Evolutionary conservation across 2,113 vertebrate genomes (phyloP).

Genomic region (Callospermophilus lateralis): DNA sequence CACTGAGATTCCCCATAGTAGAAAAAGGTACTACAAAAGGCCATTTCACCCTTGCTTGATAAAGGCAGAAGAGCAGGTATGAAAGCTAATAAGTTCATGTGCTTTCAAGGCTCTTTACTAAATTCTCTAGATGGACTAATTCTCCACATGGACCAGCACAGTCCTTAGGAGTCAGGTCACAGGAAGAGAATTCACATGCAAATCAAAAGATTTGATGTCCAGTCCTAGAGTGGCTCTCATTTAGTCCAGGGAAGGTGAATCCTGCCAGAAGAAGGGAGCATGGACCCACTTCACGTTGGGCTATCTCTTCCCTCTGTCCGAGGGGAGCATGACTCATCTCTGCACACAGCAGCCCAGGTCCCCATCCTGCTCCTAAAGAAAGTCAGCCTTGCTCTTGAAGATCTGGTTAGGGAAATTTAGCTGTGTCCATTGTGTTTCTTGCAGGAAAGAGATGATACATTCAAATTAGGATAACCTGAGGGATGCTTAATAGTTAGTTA

Average conservation of each 20-base stretch:
- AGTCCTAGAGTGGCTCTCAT: background rate
- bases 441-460: background rate
- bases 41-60: background rate
- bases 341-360: background rate
- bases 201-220: background rate
- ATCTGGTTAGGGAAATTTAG: background rate
- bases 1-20: background rate
- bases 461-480: background rate
- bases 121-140: background rate
- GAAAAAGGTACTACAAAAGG: background rate
- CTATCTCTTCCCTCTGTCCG: background rate
- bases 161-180: background rate
- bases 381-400: background rate
- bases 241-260: background rate
- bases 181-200: background rate
- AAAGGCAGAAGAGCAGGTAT: background rate
- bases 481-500: background rate
- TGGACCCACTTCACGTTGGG: background rate
- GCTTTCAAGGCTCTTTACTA: background rate
- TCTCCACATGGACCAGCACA: background rate
- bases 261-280: background rate
- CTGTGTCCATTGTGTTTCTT: background rate
- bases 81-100: background rate
- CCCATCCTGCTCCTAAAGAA: background rate
- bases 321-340: background rate